phyloP scores from a whole-genome alignment of 2,113 vertebrate genomes.

The Pachypanchax playfairii region DNA sequence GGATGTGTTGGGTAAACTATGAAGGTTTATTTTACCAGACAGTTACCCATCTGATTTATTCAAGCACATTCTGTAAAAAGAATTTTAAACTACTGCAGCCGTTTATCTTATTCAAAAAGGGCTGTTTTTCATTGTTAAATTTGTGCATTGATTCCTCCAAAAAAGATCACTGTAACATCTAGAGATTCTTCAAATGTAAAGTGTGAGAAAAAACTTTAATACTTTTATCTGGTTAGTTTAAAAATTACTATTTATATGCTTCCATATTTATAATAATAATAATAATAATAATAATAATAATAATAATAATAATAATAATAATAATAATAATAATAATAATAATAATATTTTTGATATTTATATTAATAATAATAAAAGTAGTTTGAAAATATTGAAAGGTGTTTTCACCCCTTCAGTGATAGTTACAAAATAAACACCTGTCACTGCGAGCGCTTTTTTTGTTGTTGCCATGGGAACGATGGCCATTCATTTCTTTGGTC shows the following conservation, averaged over 20 bases:
- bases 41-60: neutral
- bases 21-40: neutral
- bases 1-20: neutral
- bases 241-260: too few relatives aligned
- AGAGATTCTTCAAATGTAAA: neutral
- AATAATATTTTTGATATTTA: too few relatives aligned
- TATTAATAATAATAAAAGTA: too few relatives aligned
- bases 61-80: neutral
- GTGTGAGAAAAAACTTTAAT: slow-evolving; percentile 1
- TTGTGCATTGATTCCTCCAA: too few relatives aligned
- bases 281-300: too few relatives aligned
- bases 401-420: slow-evolving; percentile 4
- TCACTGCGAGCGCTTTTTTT: slow-evolving; percentile 5
- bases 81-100: neutral
- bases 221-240: too few relatives aligned
- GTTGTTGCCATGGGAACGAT: slow-evolving; percentile 66
- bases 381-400: too few relatives aligned
- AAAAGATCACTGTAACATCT: neutral
- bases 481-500: slow-evolving; percentile 50
- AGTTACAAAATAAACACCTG: slow-evolving; percentile 32
- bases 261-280: too few relatives aligned
- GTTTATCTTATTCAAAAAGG: neutral
- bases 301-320: too few relatives aligned
- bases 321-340: neutral
- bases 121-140: too few relatives aligned